These are phyloP conservation scores for Ptiloglossa arizonensis DNA, from an alignment of 1,140 invertebrate genomes.

Conservation along the genomic window DNA sequence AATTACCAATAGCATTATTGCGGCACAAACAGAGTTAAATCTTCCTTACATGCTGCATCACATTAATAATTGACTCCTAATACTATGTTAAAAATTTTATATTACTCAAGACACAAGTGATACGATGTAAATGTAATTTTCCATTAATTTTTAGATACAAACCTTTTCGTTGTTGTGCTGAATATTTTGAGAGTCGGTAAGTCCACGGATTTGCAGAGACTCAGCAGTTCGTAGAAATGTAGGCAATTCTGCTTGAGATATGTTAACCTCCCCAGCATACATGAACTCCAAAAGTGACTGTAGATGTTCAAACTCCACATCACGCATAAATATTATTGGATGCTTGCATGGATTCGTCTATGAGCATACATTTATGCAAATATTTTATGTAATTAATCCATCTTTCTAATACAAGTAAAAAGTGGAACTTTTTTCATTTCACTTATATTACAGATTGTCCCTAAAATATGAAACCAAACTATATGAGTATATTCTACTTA, in stretches of 20 bases:
- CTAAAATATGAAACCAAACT: too few relatives aligned
- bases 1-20: too few relatives aligned
- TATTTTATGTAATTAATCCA: background rate
- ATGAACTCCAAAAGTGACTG: conserved; percentile 91
- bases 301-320: conserved; percentile 89
- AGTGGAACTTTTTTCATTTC: background rate
- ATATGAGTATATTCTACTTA: too few relatives aligned
- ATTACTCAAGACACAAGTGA: background rate
- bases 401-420: conserved; percentile 14
- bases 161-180: conserved; percentile 82
- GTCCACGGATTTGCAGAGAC: conserved; percentile 92
- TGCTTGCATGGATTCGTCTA: conserved; percentile 93
- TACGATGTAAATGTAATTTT: background rate
- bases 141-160: background rate
- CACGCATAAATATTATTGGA: conserved; percentile 92
- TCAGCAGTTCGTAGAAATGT: conserved; percentile 94
- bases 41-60: too few relatives aligned
- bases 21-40: too few relatives aligned
- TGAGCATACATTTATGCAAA: conserved; percentile 12
- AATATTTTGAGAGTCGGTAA: conserved; percentile 85
- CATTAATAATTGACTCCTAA: background rate
- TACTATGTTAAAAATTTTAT: background rate
- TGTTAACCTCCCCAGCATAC: conserved; percentile 95
- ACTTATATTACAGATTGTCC: background rate
- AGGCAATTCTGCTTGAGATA: conserved; percentile 92